phyloP scores from a whole-genome alignment of 2,113 vertebrate species.

The Triplophysa rosa region DNA sequence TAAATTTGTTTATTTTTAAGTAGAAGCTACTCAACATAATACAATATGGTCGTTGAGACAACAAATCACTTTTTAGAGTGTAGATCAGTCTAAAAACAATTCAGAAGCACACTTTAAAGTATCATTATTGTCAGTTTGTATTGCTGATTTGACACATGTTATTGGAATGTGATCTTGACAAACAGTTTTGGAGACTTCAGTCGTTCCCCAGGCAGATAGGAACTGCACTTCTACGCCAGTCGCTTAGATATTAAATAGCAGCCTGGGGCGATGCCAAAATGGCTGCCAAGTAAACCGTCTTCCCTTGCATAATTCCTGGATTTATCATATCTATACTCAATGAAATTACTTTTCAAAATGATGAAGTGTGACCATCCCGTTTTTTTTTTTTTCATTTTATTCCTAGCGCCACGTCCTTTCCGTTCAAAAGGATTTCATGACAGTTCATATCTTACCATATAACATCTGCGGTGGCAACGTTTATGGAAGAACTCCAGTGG shows the following conservation, averaged over 20 bases:
- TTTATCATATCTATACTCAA: conserved; percentile 50
- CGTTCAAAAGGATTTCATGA: conserved; percentile 30
- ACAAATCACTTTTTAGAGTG: too few relatives aligned
- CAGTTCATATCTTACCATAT: conserved; percentile 12
- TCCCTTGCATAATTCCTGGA: conserved; percentile 43
- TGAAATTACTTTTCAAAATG: conserved; percentile 54
- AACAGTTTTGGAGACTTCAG: neutral
- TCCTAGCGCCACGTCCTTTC: neutral
- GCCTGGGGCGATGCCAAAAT: neutral
- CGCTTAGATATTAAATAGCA: neutral
- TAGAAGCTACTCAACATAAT: too few relatives aligned
- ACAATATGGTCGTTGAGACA: too few relatives aligned
- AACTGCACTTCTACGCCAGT: neutral
- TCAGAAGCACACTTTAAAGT: too few relatives aligned
- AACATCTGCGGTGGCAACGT: conserved; percentile 57
- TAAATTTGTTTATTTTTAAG: too few relatives aligned
- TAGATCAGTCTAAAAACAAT: too few relatives aligned
- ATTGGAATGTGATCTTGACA: neutral
- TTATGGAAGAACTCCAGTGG: conserved; percentile 52
- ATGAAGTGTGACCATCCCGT: conserved; percentile 39
- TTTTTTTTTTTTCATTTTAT: neutral
- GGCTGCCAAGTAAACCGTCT: neutral
- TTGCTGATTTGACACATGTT: neutral
- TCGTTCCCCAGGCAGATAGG: neutral
- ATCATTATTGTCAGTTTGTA: neutral